Conservation (phyloP, 2,797 vertebrate genomes). For the Australoheros facetus region DNA sequence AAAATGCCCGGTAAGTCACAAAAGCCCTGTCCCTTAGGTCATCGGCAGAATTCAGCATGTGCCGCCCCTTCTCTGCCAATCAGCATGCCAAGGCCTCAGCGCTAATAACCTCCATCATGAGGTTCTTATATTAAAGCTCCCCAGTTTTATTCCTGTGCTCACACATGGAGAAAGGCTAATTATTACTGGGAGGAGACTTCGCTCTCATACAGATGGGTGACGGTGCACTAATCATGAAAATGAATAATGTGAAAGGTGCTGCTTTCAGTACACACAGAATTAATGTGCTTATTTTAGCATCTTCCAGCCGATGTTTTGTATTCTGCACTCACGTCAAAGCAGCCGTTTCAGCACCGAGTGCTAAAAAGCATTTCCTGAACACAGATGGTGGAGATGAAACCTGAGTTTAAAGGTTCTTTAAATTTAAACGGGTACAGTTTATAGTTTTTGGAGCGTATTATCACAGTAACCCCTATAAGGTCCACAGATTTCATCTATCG, state of each 20-base stretch:
- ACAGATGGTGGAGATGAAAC: too few species aligned
- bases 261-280: not conserved
- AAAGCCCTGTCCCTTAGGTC: constrained; percentile 68
- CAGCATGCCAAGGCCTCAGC: constrained; percentile 36
- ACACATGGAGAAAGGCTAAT: constrained; percentile 27
- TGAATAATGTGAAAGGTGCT: not conserved
- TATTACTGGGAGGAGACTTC: constrained; percentile 4
- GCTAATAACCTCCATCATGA: constrained; percentile 62
- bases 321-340: not conserved
- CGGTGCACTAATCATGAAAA: not conserved
- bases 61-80: constrained; percentile 41
- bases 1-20: constrained; percentile 68
- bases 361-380: not conserved
- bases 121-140: constrained; percentile 57
- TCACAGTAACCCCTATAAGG: not conserved
- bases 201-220: not conserved
- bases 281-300: fast-evolving
- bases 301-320: not conserved
- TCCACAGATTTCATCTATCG: not conserved
- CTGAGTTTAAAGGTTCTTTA: not conserved
- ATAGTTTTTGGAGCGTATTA: too few species aligned
- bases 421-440: too few species aligned
- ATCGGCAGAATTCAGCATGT: constrained; percentile 59
- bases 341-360: not conserved
- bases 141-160: constrained; percentile 25